These are phyloP conservation scores for Phalanger gymnotis DNA, from an alignment of 2,797 vertebrate genomes.

Conservation along the genomic window DNA sequence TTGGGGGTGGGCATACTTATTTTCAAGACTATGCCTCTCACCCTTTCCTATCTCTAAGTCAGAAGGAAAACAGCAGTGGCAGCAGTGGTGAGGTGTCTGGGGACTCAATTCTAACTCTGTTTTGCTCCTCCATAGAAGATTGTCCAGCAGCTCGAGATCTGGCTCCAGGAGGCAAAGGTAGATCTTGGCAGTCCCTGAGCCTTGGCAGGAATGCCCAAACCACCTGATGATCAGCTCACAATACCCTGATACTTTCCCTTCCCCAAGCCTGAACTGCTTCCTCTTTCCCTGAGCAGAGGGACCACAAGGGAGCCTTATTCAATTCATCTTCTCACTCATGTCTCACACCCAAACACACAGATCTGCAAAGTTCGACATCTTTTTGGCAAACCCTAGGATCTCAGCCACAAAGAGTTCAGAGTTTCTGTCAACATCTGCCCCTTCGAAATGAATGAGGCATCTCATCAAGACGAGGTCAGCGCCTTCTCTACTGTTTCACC, in stretches of 20 bases:
- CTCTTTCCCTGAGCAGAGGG: neutral
- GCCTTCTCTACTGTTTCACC: neutral
- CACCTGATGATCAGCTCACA: neutral
- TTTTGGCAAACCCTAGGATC: neutral
- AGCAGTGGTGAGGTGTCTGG: neutral
- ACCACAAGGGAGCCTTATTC: neutral
- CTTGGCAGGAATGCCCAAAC: neutral
- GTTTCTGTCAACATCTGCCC: too few relatives aligned
- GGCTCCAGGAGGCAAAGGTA: slow-evolving; percentile 32
- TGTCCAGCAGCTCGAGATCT: slow-evolving; percentile 17
- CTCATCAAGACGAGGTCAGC: neutral
- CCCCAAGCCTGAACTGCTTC: neutral
- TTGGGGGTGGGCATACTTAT: too few relatives aligned
- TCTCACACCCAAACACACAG: neutral
- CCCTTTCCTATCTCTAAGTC: neutral
- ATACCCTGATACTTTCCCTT: neutral
- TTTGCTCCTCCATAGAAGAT: slow-evolving; percentile 67
- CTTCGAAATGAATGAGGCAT: neutral
- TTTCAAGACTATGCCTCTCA: neutral
- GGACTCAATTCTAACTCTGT: neutral
- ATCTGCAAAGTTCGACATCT: neutral
- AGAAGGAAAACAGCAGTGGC: neutral
- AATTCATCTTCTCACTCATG: neutral
- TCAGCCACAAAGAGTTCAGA: neutral
- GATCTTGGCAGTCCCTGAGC: neutral